These are phyloP conservation scores for Drosophila formosana DNA, from an alignment of 2,888 invertebrate genomes.

Conservation along the genomic window DNA sequence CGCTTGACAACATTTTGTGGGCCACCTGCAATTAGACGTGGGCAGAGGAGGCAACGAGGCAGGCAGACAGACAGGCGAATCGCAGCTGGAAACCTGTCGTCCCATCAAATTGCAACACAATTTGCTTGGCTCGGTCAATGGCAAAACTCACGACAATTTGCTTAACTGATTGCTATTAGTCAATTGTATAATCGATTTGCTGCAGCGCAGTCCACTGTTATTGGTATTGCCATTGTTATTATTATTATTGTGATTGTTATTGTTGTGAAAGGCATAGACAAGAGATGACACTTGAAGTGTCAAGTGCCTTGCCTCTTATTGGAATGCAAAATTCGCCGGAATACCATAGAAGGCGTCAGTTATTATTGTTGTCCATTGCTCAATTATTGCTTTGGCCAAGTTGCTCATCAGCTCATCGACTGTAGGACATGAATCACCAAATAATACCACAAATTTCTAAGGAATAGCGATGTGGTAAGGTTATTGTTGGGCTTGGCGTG, in stretches of 20 bases:
- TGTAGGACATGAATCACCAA: conserved; percentile 35
- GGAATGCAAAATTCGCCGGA: conserved; percentile 29
- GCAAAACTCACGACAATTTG: conserved; percentile 37
- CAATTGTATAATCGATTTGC: conserved; percentile 54
- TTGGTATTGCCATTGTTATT: conserved; percentile 1
- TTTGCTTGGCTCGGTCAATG: conserved; percentile 46
- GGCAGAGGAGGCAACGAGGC: conserved; percentile 27
- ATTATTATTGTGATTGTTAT: conserved; percentile 9
- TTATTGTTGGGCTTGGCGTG: conserved; percentile 1
- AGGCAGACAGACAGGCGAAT: conserved; percentile 3
- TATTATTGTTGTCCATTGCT: conserved; percentile 33
- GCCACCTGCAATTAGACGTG: conserved; percentile 68
- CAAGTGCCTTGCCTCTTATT: conserved; percentile 51
- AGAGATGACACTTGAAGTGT: conserved; percentile 61
- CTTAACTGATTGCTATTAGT: conserved; percentile 32
- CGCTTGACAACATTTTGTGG: conserved; percentile 49
- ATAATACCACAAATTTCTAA: conserved; percentile 7
- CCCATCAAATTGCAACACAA: conserved; percentile 53
- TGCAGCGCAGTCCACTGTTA: not conserved
- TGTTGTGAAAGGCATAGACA: conserved; percentile 45
- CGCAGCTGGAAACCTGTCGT: conserved; percentile 23
- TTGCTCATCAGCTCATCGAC: conserved; percentile 15
- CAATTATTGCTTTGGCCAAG: conserved; percentile 25
- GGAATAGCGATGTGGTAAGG: conserved; percentile 8
- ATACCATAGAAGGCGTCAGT: conserved; percentile 39